phyloP scores from a whole-genome alignment of 35 echinoderm and acorn worm species.

The Ptychodera flava region DNA sequence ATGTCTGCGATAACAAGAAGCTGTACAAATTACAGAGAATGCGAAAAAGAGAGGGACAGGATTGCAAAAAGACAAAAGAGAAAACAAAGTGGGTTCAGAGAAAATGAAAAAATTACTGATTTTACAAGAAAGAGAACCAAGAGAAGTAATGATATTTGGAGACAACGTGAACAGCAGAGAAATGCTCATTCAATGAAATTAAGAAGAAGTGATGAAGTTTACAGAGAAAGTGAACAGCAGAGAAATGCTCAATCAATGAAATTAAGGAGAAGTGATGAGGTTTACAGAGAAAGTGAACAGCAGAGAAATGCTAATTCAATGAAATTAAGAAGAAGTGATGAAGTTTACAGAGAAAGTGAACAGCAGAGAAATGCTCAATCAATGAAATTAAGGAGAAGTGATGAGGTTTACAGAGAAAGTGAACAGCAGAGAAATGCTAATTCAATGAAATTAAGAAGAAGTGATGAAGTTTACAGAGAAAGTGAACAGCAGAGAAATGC shows the following conservation, averaged over 20 bases:
- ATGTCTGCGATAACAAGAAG: no score
- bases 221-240: no score
- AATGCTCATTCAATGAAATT: neutral
- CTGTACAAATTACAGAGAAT: neutral
- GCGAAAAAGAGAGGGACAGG: neutral
- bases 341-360: no score
- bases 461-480: no score
- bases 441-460: neutral
- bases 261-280: no score
- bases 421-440: neutral
- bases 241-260: no score
- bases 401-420: neutral
- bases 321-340: no score
- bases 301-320: no score
- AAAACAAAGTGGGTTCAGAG: neutral
- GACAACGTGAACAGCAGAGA: neutral
- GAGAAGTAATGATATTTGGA: neutral
- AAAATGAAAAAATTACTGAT: neutral
- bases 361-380: no score
- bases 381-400: neutral
- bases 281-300: no score
- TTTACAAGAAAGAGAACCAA: neutral
- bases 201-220: neutral
- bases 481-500: no score
- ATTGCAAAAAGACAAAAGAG: neutral